A percentile compares a stretch with the other conserved stretches of the same genome.
phyloP scores from a whole-genome alignment of 2,888 invertebrate genomes.

The Parthenolecanium corni region DNA sequence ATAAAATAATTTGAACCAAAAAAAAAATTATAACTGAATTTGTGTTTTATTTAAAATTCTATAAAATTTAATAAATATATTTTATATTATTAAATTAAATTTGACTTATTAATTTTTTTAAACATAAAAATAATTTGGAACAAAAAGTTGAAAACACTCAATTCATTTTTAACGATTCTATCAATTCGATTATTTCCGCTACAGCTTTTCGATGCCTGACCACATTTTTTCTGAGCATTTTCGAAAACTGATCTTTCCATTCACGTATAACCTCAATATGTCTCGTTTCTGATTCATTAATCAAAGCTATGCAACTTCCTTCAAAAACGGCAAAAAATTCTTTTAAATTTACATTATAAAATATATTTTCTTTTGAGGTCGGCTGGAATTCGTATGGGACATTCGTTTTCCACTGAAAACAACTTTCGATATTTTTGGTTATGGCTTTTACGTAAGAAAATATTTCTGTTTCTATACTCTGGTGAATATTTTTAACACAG shows the following conservation, averaged over 20 bases:
- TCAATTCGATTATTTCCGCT: constrained; percentile 9
- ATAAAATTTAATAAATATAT: no score
- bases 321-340: not conserved
- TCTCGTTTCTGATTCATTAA: not conserved
- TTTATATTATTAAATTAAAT: no score
- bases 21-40: no score
- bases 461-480: not conserved
- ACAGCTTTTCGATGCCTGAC: constrained; percentile 6
- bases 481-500: not conserved
- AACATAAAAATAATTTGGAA: no score
- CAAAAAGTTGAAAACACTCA: not conserved
- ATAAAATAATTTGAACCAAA: no score
- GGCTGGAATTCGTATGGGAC: not conserved
- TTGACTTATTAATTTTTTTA: no score
- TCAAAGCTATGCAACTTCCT: not conserved
- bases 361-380: not conserved
- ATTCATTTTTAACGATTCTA: constrained; percentile 1
- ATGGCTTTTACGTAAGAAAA: constrained; percentile 1
- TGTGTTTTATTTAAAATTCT: no score
- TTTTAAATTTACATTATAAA: not conserved
- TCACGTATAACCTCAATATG: not conserved
- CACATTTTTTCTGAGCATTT: constrained; percentile 3
- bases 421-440: constrained; percentile 1
- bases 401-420: not conserved
- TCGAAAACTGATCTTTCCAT: not conserved